These are phyloP conservation scores for Phalacrocorax aristotelis DNA, from an alignment of 2,113 vertebrate genomes.

Conservation along the genomic window DNA sequence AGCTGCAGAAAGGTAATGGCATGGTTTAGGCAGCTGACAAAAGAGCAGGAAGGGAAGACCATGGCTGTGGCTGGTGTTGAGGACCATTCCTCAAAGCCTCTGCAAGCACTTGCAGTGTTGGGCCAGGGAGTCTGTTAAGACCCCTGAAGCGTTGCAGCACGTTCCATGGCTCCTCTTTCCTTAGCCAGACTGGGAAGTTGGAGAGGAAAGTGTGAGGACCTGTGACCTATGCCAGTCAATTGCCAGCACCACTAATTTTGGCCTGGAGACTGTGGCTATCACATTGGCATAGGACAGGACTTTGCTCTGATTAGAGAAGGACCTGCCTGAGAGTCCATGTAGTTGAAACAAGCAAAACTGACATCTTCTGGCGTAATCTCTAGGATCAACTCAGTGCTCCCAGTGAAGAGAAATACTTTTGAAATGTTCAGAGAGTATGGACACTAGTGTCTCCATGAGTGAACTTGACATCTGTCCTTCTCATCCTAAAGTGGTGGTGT, in stretches of 20 bases:
- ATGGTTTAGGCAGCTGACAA: neutral
- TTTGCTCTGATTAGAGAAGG: neutral
- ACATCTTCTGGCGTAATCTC: neutral
- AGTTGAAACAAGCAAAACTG: neutral
- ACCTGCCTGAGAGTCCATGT: neutral
- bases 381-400: neutral
- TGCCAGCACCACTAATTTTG: neutral
- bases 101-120: neutral
- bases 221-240: neutral
- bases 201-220: neutral
- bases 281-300: rapidly evolving
- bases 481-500: neutral
- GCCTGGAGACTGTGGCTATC: neutral
- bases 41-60: neutral
- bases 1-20: neutral
- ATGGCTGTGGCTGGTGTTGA: neutral
- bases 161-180: neutral
- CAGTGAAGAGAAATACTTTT: neutral
- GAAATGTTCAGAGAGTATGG: neutral
- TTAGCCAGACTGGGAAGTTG: neutral
- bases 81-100: neutral
- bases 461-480: neutral
- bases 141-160: neutral
- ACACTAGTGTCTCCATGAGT: neutral
- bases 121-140: neutral